phyloP scores from a whole-genome alignment of 2,113 vertebrate species.

The Baryphthengus martii region DNA sequence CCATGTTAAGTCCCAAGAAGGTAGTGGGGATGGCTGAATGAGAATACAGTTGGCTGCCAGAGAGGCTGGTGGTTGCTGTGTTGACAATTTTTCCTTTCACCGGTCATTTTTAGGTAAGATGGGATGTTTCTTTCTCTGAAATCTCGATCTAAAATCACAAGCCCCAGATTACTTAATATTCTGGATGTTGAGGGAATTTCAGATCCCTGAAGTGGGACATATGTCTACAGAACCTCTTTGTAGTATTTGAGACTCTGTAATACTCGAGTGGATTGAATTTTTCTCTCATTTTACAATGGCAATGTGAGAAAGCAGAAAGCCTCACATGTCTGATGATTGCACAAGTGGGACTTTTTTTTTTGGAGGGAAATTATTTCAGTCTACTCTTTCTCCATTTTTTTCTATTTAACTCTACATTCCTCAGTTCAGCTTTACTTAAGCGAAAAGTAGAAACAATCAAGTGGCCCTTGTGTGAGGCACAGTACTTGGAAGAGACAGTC shows the following conservation, averaged over 20 bases:
- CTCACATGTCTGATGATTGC: constrained; percentile 3
- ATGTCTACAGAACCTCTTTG: background rate
- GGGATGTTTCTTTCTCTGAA: background rate
- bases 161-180: background rate
- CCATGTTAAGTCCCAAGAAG: background rate
- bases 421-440: background rate
- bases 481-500: constrained; percentile 35
- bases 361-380: background rate
- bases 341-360: background rate
- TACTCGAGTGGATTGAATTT: background rate
- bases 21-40: fast-evolving
- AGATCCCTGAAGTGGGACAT: background rate
- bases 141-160: background rate
- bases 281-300: constrained; percentile 11
- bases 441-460: background rate
- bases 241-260: constrained; percentile 13
- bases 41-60: background rate
- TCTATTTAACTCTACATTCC: constrained; percentile 21
- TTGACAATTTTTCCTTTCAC: background rate
- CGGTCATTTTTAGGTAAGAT: background rate
- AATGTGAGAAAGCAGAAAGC: constrained; percentile 34
- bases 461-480: background rate
- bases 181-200: background rate
- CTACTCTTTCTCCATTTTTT: background rate
- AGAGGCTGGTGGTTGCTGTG: background rate